Evolutionary conservation across 2,888 invertebrate species (phyloP), one percentile per base, ranked within the genome.

Genomic region (Colostygia pectinataria): DNA sequence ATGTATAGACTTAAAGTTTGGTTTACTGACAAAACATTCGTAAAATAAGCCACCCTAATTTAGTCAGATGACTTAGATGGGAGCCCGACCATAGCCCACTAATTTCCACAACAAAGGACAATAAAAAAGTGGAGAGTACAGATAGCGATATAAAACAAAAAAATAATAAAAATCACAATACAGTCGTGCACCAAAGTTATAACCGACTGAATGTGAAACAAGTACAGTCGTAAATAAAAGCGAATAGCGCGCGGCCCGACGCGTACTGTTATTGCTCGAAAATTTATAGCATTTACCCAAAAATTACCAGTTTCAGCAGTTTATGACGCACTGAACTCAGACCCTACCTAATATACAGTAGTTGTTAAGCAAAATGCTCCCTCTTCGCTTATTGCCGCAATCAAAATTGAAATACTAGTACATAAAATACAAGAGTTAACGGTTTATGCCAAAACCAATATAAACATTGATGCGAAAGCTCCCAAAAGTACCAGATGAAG

Each of bases 171-270:
- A 83, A 82, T 79, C 77, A 78, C 78, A 81, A 79, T 83, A 83
- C 82, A 82, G 78, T 78, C 83, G 77, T 69, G 74, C 74, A 77
- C 79, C 80, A 80, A 86, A 85, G 78, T 84, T 83, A 81, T 79
- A 80, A 78, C 77, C 71, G 66, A 67, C 83, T 82, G 85, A 78
- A 82, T 82, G 79, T 84, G 84, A 86, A 83, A 83, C 84, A 82
- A 88, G 88, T 87, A 82, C 77, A 80, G 82, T 83, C 86, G 80
- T 89, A 88, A 88, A 89, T 86, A 88, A 86, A 85, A 83, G 71
- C 68, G 80, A 84, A 86, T 83, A 86, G 85, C 86, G 76, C 80
- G 74, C 75, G 69, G 73, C 70, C 77, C 79, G 80, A 83, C 79
- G 77, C 77, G 69, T 74, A 79, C 80, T 79, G 81, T 82, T 83